Base-by-base conservation (phyloP, 2,797 vertebrate genomes). In the Sebastes wilsoni region DNA sequence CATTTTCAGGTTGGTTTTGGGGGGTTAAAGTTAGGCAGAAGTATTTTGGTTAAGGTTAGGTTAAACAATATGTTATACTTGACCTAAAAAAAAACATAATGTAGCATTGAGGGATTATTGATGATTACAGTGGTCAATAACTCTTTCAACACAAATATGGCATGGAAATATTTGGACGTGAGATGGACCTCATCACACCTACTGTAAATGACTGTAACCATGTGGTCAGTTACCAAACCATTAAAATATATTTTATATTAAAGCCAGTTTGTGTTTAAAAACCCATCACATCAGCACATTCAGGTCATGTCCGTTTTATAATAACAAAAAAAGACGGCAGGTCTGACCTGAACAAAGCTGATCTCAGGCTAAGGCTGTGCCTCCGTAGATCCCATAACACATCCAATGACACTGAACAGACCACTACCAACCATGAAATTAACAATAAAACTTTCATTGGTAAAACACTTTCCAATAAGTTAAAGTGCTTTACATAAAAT, bases 401-500 rank as follows among this genome's bases (percentile, higher is more conserved):
- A 30, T 59, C 64, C 10, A 42, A 20, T 46, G 3, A 27, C 13
- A 54, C 20, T 2, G 25, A 25, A 8, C 25, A 20, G 16, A 46
- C 0, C 5, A 52, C 5, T n/a, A 49, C 5, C 11, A 28, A 1
- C 0, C 1, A 56, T 14, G 6, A 14, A 6, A 32, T 32, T 2
- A 13, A 42, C 46, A 68, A 27, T 56, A 32, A 66, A 67, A 25
- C 10, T 1, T 77, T 82, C 64, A 82, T 82, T 82, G 30, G 8
- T 54, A 52, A 61, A 81, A 69, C 58, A 68, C 32, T 38, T 13
- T 70, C 5, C n/a, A n/a, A 42, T 46, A 46, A 22, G 42, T 52
- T 55, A 67, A 82, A 82, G 75, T 73, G 65, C 75, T 64, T 65
- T 5, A 76, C 10, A 69, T 34, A 55, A 38, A 52, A 49, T 54